Evolutionary conservation across 2,888 invertebrate species (phyloP).

Genomic region (Limnephilus auricula): DNA sequence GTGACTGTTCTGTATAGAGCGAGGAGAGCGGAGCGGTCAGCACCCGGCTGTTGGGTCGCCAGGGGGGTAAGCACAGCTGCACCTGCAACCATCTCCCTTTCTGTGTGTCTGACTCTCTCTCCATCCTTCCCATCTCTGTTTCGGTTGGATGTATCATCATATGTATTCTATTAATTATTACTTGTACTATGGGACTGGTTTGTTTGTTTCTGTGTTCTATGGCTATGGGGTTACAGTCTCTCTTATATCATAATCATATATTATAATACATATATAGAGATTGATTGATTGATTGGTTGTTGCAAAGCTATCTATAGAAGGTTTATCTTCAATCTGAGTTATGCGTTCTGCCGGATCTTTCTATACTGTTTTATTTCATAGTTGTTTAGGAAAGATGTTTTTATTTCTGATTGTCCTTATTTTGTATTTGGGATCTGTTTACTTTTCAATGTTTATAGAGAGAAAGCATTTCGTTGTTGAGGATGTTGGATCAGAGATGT

Average conservation of each 20-base stretch:
- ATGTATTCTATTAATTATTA: conserved; percentile 21
- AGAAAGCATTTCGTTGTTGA: conserved; percentile 49
- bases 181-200: conserved; percentile 69
- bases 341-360: conserved; percentile 53
- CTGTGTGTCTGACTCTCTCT: conserved; percentile 23
- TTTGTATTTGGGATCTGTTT: conserved; percentile 49
- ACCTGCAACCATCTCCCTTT: conserved; percentile 36
- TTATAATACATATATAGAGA: conserved; percentile 71
- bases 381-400: conserved; percentile 61
- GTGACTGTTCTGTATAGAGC: conserved; percentile 85
- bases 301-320: conserved; percentile 71
- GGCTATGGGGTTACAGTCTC: conserved; percentile 71
- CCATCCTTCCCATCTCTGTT: conserved; percentile 22
- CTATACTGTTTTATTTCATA: conserved; percentile 58
- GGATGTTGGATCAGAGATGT: conserved; percentile 50
- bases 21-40: conserved; percentile 95
- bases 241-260: conserved; percentile 36
- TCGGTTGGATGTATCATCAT: background rate
- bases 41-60: conserved; percentile 92
- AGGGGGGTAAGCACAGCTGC: conserved; percentile 87
- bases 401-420: conserved; percentile 56
- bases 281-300: conserved; percentile 76
- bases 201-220: conserved; percentile 72
- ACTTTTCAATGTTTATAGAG: conserved; percentile 48
- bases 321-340: conserved; percentile 56